A percentile compares a stretch with the other conserved stretches of the same genome.
Conservation (phyloP, 2,797 vertebrate species). For the Gadopsis marmoratus region DNA sequence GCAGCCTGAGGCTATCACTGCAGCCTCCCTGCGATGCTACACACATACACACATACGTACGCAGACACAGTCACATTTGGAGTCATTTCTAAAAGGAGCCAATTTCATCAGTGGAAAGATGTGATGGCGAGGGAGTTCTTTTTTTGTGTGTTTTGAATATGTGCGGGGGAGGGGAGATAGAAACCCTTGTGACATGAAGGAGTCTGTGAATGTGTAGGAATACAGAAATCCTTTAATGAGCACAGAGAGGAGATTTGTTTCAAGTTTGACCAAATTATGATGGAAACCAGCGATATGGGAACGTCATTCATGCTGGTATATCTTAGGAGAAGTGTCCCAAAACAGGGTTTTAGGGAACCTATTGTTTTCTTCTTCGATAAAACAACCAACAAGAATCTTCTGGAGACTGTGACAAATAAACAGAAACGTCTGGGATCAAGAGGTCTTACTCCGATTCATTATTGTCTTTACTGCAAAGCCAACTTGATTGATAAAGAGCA, state of each 20-base stretch:
- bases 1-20: slow-evolving; percentile 83
- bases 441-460: slow-evolving; percentile 52
- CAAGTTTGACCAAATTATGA: slow-evolving; percentile 52
- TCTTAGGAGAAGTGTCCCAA: slow-evolving; percentile 12
- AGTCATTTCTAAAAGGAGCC: slow-evolving; percentile 79
- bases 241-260: slow-evolving; percentile 50
- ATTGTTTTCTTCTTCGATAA: slow-evolving; percentile 4
- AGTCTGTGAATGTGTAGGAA: slow-evolving; percentile 33
- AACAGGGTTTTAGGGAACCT: neutral
- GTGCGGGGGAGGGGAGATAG: slow-evolving; percentile 48
- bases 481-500: slow-evolving; percentile 59
- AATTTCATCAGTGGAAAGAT: slow-evolving; percentile 76
- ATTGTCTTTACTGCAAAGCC: slow-evolving; percentile 51
- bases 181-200: slow-evolving; percentile 51
- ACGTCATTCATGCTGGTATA: slow-evolving; percentile 27
- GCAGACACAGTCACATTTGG: slow-evolving; percentile 57
- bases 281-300: slow-evolving; percentile 32
- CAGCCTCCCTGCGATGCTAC: slow-evolving; percentile 74
- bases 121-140: slow-evolving; percentile 64
- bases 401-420: slow-evolving; percentile 54
- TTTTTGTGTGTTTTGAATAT: slow-evolving; percentile 65
- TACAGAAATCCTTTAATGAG: slow-evolving; percentile 59
- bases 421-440: slow-evolving; percentile 44
- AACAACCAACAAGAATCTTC: slow-evolving; percentile 19
- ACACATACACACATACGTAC: slow-evolving; percentile 7